These are phyloP conservation scores for Zenarchopterus dispar DNA, from an alignment of 2,797 vertebrate genomes.

Conservation along the genomic window DNA sequence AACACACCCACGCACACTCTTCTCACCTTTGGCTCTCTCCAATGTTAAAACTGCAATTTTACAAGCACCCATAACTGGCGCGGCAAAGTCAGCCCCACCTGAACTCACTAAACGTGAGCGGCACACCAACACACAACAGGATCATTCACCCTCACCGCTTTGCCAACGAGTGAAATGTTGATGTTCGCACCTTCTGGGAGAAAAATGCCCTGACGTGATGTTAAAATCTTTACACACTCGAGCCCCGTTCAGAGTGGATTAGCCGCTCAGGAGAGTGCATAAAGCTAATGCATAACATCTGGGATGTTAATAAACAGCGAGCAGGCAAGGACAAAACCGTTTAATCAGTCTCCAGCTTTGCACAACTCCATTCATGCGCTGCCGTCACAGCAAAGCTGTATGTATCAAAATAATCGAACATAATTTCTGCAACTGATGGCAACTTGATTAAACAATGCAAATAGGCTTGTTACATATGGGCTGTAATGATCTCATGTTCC, in stretches of 20 bases:
- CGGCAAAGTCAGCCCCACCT: slow-evolving; percentile 38
- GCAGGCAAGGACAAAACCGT: slow-evolving; percentile 34
- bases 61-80: slow-evolving; percentile 40
- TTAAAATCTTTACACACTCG: slow-evolving; percentile 29
- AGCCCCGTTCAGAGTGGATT: slow-evolving; percentile 31
- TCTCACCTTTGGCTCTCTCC: slow-evolving; percentile 48
- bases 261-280: slow-evolving; percentile 29
- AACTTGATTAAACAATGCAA: slow-evolving; percentile 53
- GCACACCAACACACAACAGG: slow-evolving; percentile 13
- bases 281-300: slow-evolving; percentile 60
- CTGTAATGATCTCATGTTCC: slow-evolving; percentile 40
- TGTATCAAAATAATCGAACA: slow-evolving; percentile 49
- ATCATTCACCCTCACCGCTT: slow-evolving; percentile 30
- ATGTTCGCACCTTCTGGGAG: slow-evolving; percentile 52
- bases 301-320: slow-evolving; percentile 64
- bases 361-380: slow-evolving; percentile 48
- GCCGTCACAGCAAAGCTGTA: slow-evolving; percentile 32
- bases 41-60: slow-evolving; percentile 39
- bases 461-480: slow-evolving; percentile 46
- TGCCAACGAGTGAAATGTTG: slow-evolving; percentile 48
- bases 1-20: slow-evolving; percentile 46
- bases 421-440: slow-evolving; percentile 46
- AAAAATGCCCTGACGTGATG: slow-evolving; percentile 13
- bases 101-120: slow-evolving; percentile 23
- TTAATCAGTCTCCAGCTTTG: slow-evolving; percentile 45